A percentile compares a stretch with the other conserved stretches of the same genome.
Evolutionary conservation across 2,888 invertebrate species (phyloP).

Genomic region (Ramazzottius varieornatus): DNA sequence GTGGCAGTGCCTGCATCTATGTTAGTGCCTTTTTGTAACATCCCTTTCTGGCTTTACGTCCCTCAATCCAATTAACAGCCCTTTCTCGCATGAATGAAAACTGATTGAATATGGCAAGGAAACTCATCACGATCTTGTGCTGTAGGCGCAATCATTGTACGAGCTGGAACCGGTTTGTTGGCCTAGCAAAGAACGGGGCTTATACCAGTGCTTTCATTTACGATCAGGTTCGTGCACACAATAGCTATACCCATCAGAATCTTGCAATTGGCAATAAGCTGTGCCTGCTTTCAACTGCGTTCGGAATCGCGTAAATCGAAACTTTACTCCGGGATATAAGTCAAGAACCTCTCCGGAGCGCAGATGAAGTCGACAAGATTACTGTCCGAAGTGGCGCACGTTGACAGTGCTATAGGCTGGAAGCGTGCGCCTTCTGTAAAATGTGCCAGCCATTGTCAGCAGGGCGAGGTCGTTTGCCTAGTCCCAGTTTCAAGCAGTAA

Average conservation of each 20-base stretch:
- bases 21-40: background rate
- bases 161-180: background rate
- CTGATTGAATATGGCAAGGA: background rate
- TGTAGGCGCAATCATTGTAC: background rate
- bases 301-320: too few species aligned
- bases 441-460: too few species aligned
- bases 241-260: background rate
- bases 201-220: background rate
- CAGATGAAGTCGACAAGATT: too few species aligned
- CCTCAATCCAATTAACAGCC: background rate
- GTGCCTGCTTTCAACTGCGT: too few species aligned
- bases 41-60: background rate
- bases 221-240: background rate
- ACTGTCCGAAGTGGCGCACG: too few species aligned
- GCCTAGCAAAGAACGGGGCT: background rate
- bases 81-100: background rate
- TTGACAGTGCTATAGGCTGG: too few species aligned
- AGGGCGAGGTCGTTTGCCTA: too few species aligned
- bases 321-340: too few species aligned
- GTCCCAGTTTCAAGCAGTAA: too few species aligned
- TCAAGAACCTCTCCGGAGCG: too few species aligned
- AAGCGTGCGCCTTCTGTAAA: too few species aligned
- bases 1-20: background rate
- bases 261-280: background rate
- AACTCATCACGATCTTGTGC: background rate